Base-by-base conservation (phyloP, 2,797 vertebrate genomes). In the Xiphorhynchus erythropygius region DNA sequence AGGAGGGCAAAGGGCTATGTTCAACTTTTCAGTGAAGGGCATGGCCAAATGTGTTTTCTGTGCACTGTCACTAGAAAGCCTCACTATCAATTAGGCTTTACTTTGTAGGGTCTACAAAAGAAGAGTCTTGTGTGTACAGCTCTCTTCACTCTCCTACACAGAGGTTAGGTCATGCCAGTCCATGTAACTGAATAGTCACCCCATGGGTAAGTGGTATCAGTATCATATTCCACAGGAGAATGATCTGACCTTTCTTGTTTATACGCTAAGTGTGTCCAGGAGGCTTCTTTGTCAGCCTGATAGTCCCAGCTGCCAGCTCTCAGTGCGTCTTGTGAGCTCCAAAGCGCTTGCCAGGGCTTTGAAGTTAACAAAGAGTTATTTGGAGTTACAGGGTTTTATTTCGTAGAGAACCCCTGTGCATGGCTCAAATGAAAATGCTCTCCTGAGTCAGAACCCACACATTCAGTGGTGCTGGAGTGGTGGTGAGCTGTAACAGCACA, bases 161-260 rank as follows among this genome's bases (percentile, higher is more conserved):
- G 87, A 77, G 42, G 7, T 0, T 94, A 85, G 91, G 83, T 96
- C 70, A 79, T 74, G 83, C 83, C 83, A 91, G 89, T 93, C 74
- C 35, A 4, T 76, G 94, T 90, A 96, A 97, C 69, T 24, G 8
- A 87, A 95, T 94, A 87, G 71, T 90, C 85, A 75, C 67, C 76
- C 64, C 16, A 25, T 68, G 75, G 90, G 68, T 95, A 84, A 94
- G 75, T 2, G 2, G 78, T 80, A 85, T 92, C 73, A 52, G 79
- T 87, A 44, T 96, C 95, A 56, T 94, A 52, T 96, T 87, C 90
- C 78, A 9, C 5, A 35, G 68, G 73, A 93, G 93, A 91, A 85
- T 89, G 65, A 80, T 62, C 84, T 96, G 96, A 96, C 96, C 95
- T 96, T 96, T 95, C 95, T 87, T 96, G 84, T 94, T 95, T 87